Base-by-base conservation (phyloP, 2,888 invertebrate genomes). In the Terebella lapidaria region DNA sequence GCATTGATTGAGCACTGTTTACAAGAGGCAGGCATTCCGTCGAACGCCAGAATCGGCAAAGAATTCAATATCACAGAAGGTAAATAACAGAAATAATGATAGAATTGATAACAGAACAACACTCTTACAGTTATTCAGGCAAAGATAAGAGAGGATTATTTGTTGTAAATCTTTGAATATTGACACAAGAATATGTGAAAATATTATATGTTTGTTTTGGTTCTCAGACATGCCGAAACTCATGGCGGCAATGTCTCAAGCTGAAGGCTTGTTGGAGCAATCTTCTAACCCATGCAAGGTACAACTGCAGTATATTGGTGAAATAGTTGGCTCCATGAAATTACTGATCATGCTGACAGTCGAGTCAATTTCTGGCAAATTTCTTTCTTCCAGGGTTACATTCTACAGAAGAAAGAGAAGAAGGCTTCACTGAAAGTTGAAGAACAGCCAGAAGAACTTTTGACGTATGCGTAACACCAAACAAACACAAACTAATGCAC, bases 1-100 rank as follows among this genome's bases (percentile, higher is more conserved):
- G 86, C 94, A 0, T 82, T 99, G 45, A 87, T 97, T 64, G 94
- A 96, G 72, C 96, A 97, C 78, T 88, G 90, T n/a, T 83, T 97
- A 1, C 74, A 87, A 24, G 85, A 85, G 71, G 85, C 86, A 63
- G 89, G 89, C 29, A 86, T 95, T 66, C 72, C 83, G 1, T 79
- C 85, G 1, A 84, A 84, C 67, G 76, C 76, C 27, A 77, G 77
- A 63, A 61, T 82, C 55, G 80, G 85, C 2, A 88, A 88, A 77
- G 87, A 86, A 18, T 91, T 94, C 58, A 63, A 66, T 35, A 51
- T 73, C n/a, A 61, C 67, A 25, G 60, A 70, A 67, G 75, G 78
- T 77, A n/a, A n/a, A 15, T 35, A 35, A 15, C 10, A 35, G 10
- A 15, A 15, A 35, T 15, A 35, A 35, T 35, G 42, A 35, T 35